These are phyloP conservation scores for Drosophila busckii DNA, from an alignment of 1,140 invertebrate genomes.

Conservation along the genomic window DNA sequence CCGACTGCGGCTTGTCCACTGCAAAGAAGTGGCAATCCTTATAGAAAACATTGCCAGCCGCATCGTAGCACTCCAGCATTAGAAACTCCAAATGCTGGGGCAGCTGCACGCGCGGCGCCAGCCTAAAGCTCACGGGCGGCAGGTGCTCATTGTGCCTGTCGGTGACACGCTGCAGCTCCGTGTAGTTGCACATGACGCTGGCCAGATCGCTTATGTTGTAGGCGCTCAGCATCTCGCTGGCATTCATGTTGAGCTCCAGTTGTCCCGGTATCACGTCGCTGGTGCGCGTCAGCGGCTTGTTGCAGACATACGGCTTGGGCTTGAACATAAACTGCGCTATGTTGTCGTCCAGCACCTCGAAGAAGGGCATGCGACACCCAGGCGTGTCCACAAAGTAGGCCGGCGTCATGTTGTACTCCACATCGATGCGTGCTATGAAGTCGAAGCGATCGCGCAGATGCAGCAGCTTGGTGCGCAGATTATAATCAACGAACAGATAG, in stretches of 20 bases:
- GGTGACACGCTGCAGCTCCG: conserved; percentile 81
- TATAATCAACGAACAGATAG: conserved; percentile 71
- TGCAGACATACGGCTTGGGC: conserved; percentile 79
- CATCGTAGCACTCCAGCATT: conserved; percentile 81
- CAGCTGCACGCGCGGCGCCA: conserved; percentile 76
- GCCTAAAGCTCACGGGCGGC: conserved; percentile 63
- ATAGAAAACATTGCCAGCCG: conserved; percentile 80
- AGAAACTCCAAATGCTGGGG: conserved; percentile 82
- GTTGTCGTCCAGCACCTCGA: conserved; percentile 85
- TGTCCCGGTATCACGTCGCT: conserved; percentile 43
- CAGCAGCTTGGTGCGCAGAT: conserved; percentile 62
- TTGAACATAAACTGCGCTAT: conserved; percentile 78
- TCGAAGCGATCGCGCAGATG: conserved; percentile 62
- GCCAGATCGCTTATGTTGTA: conserved; percentile 80
- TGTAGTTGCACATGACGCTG: conserved; percentile 83
- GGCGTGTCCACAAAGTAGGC: conserved; percentile 84
- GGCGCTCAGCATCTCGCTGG: conserved; percentile 81
- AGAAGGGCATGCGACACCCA: conserved; percentile 88
- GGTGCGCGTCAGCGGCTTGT: conserved; percentile 74
- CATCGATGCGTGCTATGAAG: conserved; percentile 64
- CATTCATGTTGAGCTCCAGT: conserved; percentile 83
- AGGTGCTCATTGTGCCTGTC: conserved; percentile 74
- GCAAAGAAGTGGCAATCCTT: conserved; percentile 86
- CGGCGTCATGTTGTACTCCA: conserved; percentile 56
- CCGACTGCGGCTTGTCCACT: conserved; percentile 78